Conservation (phyloP, 2,888 invertebrate species). For the Nasonia oneida region DNA sequence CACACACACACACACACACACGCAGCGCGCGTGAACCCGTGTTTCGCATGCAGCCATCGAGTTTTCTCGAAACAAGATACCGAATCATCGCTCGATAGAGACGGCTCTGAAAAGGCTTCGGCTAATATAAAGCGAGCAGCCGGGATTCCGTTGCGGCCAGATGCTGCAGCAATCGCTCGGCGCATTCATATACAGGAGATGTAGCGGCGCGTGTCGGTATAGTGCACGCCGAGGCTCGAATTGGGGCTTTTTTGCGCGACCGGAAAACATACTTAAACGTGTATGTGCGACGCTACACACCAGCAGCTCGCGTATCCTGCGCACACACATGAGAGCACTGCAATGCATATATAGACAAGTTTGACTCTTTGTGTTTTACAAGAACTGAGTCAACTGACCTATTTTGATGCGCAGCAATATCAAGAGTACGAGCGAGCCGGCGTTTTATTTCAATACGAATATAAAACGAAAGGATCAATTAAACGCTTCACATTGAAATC, state of each 20-base stretch:
- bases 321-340: slow-evolving; percentile 50
- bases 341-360: slow-evolving; percentile 61
- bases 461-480: slow-evolving; percentile 60
- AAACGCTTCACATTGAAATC: slow-evolving; percentile 22
- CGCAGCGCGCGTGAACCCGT: neutral
- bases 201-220: neutral
- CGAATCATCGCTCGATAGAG: neutral
- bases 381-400: slow-evolving; percentile 68
- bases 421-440: slow-evolving; percentile 63
- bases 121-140: neutral
- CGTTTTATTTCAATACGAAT: slow-evolving; percentile 59
- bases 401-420: slow-evolving; percentile 68
- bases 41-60: neutral
- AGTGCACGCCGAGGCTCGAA: neutral
- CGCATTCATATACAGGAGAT: neutral
- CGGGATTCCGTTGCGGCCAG: neutral
- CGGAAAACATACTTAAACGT: slow-evolving; percentile 23
- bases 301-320: slow-evolving; percentile 4
- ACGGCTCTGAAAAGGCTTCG: neutral
- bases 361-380: slow-evolving; percentile 66
- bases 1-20: neutral
- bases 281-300: neutral
- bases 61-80: neutral
- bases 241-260: slow-evolving; percentile 11
- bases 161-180: neutral